phyloP scores from a whole-genome alignment of 2,797 vertebrate species.

The Muscicapa striata region DNA sequence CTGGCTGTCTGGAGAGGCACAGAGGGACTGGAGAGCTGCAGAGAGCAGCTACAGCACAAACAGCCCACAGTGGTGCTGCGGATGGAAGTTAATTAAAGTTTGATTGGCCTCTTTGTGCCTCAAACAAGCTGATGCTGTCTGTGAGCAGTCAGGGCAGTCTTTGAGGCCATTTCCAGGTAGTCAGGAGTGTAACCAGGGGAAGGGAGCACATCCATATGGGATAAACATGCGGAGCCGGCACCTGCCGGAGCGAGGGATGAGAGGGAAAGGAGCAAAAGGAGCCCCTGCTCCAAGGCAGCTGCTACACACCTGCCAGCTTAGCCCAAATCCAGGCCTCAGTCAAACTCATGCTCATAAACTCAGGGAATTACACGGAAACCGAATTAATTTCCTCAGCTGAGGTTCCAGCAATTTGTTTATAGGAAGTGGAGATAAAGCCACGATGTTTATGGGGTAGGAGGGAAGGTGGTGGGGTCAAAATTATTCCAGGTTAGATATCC shows the following conservation, averaged over 20 bases:
- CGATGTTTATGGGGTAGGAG: background rate
- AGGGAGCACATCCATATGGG: background rate
- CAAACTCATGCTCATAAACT: constrained; percentile 33
- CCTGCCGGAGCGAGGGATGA: background rate
- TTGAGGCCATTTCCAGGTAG: background rate
- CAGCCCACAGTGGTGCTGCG: background rate
- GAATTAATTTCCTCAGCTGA: constrained; percentile 4
- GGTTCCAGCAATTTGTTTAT: constrained; percentile 20
- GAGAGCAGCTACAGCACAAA: background rate
- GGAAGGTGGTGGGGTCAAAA: background rate
- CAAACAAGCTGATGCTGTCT: constrained; percentile 1
- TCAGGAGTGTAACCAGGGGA: background rate
- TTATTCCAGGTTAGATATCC: constrained; percentile 44
- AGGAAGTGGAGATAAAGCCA: background rate
- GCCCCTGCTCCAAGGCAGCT: constrained; percentile 16
- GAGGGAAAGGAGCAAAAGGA: background rate
- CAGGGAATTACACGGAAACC: constrained; percentile 13
- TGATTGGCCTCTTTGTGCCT: constrained; percentile 33
- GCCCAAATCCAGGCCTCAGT: constrained; percentile 19
- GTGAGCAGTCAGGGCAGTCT: background rate
- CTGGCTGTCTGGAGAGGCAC: constrained; percentile 5
- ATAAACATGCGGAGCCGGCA: background rate
- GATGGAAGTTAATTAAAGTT: constrained; percentile 69
- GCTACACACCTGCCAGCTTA: constrained; percentile 58
- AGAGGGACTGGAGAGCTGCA: background rate